A percentile compares a stretch with the other conserved stretches of the same genome.
Evolutionary conservation across 2,888 invertebrate genomes (phyloP).

Genomic region (Calameuta filiformis): DNA sequence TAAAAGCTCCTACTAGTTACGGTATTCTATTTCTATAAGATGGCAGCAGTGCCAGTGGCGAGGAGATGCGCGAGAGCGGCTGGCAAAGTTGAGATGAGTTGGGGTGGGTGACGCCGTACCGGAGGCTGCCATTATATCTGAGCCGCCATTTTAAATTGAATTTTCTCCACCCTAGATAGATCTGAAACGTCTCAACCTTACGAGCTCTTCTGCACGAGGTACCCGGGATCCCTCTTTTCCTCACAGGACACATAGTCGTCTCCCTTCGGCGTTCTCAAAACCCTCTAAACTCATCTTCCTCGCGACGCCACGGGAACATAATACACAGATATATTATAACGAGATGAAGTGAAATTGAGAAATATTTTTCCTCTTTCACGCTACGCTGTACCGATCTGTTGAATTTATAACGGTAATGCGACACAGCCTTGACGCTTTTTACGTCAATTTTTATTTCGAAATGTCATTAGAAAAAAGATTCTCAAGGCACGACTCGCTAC

Average conservation of each 20-base stretch:
- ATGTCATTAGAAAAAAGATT: neutral
- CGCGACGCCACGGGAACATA: neutral
- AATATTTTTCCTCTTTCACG: neutral
- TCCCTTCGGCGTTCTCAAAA: neutral
- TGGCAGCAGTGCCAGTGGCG: constrained; percentile 45
- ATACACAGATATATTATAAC: neutral
- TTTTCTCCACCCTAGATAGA: constrained; percentile 65
- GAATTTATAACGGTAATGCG: neutral
- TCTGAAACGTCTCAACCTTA: constrained; percentile 61
- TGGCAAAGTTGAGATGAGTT: constrained; percentile 61
- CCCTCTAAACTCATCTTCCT: neutral
- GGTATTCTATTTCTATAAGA: constrained; percentile 50
- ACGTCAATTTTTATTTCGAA: neutral
- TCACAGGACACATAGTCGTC: neutral
- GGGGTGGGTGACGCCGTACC: constrained; percentile 61
- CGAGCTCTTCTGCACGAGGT: constrained; percentile 30
- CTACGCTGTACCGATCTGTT: neutral
- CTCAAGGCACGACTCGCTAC: neutral
- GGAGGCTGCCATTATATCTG: constrained; percentile 65
- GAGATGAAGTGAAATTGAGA: neutral
- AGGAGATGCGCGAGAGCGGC: constrained; percentile 43
- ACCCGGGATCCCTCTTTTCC: constrained; percentile 16
- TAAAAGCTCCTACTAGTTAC: constrained; percentile 46
- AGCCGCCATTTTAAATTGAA: constrained; percentile 66
- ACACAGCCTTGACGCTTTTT: neutral